phyloP scores from a whole-genome alignment of 2,797 vertebrate species.

The Geotrypetes seraphini region DNA sequence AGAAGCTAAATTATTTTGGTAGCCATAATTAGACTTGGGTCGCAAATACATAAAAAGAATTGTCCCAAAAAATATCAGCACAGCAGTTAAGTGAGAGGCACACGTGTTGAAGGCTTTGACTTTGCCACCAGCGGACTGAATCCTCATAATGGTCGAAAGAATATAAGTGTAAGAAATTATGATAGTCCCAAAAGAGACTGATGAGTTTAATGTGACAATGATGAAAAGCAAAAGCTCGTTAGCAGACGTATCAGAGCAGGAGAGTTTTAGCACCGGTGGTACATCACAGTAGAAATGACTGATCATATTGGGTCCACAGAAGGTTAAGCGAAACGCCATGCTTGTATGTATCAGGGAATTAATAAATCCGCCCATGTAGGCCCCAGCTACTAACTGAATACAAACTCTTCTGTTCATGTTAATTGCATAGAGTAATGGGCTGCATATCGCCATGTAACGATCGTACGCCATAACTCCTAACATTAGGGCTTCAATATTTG shows the following conservation, averaged over 20 bases:
- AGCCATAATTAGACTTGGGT: neutral
- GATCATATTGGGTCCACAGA: conserved; percentile 23
- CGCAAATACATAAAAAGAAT: conserved; percentile 3
- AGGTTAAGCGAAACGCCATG: neutral
- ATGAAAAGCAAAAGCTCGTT: too few relatives aligned
- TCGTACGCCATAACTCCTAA: conserved; percentile 9
- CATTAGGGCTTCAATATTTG: conserved; percentile 1
- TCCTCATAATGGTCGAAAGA: neutral
- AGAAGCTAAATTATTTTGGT: neutral
- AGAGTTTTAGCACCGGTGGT: conserved; percentile 28
- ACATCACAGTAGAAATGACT: conserved; percentile 48
- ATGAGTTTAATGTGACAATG: too few relatives aligned
- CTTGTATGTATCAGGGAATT: neutral
- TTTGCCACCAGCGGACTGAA: neutral
- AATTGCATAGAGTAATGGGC: conserved; percentile 4
- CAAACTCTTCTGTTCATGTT: conserved; percentile 5
- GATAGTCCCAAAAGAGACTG: neutral
- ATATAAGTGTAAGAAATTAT: neutral
- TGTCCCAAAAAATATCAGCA: neutral
- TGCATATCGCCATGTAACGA: conserved; percentile 12
- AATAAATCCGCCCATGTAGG: neutral
- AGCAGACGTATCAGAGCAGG: conserved; percentile 27
- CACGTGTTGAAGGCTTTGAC: conserved; percentile 1
- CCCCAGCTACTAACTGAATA: neutral
- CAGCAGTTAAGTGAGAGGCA: neutral